A percentile compares a stretch with the other conserved stretches of the same genome.
Evolutionary conservation across 2,888 invertebrate species (phyloP).

Genomic region (Xestobium rufovillosum): DNA sequence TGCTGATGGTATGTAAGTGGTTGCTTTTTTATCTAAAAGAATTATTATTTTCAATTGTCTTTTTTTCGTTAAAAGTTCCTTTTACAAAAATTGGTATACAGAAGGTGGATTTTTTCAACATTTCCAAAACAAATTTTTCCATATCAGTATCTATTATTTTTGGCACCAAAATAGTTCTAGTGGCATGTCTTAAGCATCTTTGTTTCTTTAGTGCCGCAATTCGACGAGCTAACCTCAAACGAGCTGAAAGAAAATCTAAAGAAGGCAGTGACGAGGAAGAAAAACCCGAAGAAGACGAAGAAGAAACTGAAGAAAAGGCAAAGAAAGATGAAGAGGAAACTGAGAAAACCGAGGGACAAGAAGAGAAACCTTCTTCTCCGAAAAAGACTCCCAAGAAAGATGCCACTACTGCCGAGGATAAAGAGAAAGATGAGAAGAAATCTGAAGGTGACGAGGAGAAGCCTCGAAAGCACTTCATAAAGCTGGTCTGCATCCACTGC

Average conservation of each 20-base stretch:
- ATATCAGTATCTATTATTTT: too few relatives aligned
- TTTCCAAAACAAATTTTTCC: background rate
- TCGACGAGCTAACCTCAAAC: conserved; percentile 22
- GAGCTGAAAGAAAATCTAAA: conserved; percentile 13
- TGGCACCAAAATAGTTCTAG: background rate
- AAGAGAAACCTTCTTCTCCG: conserved; percentile 33
- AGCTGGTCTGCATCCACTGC: conserved; percentile 71
- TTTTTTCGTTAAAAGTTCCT: too few relatives aligned
- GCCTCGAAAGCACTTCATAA: conserved; percentile 51
- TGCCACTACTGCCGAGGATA: conserved; percentile 23
- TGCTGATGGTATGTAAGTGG: too few relatives aligned
- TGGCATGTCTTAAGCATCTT: too few relatives aligned
- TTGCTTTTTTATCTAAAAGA: too few relatives aligned
- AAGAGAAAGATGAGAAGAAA: conserved; percentile 27
- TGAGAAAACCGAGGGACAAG: conserved; percentile 27
- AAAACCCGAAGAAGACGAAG: conserved; percentile 32
- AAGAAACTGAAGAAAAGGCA: conserved; percentile 44
- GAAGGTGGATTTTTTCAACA: background rate
- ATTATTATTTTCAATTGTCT: too few relatives aligned
- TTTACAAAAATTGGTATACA: too few relatives aligned
- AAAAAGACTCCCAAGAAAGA: conserved; percentile 39
- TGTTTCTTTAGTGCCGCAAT: conserved; percentile 29
- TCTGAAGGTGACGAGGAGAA: conserved; percentile 37
- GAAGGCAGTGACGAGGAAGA: conserved; percentile 22
- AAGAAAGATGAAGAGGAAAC: conserved; percentile 33